phyloP scores from a whole-genome alignment of 2,888 invertebrate genomes.

The Chrysolina americana region DNA sequence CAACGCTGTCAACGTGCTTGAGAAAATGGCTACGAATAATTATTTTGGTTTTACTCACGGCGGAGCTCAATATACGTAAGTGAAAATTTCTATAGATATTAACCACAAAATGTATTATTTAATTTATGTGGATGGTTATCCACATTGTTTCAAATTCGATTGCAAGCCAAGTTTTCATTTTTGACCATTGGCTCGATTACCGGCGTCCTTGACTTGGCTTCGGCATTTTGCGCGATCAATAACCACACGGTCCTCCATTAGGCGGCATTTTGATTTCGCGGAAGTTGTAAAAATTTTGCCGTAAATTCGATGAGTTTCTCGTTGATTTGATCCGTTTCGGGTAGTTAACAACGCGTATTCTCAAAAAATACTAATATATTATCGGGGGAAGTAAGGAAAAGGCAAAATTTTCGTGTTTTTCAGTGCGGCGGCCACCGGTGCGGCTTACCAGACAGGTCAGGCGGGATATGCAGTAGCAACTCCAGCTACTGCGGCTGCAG shows the following conservation, averaged over 20 bases:
- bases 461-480: constrained; percentile 88
- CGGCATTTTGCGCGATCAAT: constrained; percentile 69
- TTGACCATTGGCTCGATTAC: constrained; percentile 45
- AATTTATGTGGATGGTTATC: not conserved
- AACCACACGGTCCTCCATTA: constrained; percentile 54
- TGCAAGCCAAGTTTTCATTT: constrained; percentile 3
- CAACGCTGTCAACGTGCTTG: constrained; percentile 56
- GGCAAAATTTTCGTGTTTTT: constrained; percentile 53
- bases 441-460: constrained; percentile 87
- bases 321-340: not conserved
- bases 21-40: constrained; percentile 88
- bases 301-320: constrained; percentile 17
- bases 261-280: constrained; percentile 41
- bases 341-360: not conserved
- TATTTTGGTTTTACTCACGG: constrained; percentile 96
- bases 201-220: constrained; percentile 69
- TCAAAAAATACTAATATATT: not conserved
- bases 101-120: not conserved
- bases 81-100: constrained; percentile 53
- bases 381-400: constrained; percentile 12
- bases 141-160: not conserved
- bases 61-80: constrained; percentile 93
- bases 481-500: constrained; percentile 85
- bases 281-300: constrained; percentile 9
- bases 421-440: constrained; percentile 80